Evolutionary conservation across 2,797 vertebrate species (phyloP).

Genomic region (Ciconia nigra): DNA sequence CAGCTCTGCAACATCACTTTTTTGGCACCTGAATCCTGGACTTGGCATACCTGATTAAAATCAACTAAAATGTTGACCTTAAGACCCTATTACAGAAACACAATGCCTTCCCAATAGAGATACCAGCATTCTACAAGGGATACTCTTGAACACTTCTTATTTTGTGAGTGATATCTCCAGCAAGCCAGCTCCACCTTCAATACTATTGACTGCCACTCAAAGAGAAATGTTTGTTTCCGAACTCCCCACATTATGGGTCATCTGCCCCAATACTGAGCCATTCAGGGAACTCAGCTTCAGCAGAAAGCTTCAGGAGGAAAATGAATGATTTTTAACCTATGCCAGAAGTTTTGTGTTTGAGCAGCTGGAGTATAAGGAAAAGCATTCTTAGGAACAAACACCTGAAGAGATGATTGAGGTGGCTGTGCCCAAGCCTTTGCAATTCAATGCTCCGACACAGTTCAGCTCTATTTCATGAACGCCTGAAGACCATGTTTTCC

Average conservation of each 20-base stretch:
- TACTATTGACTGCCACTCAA: background rate
- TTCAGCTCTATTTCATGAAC: rapidly evolving
- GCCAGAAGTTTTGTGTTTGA: background rate
- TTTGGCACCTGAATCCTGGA: background rate
- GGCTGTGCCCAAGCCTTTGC: background rate
- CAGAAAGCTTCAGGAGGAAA: background rate
- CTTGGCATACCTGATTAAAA: background rate
- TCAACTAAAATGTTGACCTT: background rate
- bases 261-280: background rate
- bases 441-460: rapidly evolving
- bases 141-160: background rate
- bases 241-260: background rate
- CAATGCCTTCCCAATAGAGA: background rate
- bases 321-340: background rate
- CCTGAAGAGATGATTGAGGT: background rate
- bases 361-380: background rate
- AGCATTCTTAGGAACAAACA: background rate
- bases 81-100: background rate
- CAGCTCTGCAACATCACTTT: background rate
- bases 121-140: background rate
- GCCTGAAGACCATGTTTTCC: background rate
- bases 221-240: background rate
- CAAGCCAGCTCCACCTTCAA: background rate
- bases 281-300: background rate
- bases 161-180: background rate